Conservation (phyloP, 23 tunicate species). For the Halocynthia roretzi region DNA sequence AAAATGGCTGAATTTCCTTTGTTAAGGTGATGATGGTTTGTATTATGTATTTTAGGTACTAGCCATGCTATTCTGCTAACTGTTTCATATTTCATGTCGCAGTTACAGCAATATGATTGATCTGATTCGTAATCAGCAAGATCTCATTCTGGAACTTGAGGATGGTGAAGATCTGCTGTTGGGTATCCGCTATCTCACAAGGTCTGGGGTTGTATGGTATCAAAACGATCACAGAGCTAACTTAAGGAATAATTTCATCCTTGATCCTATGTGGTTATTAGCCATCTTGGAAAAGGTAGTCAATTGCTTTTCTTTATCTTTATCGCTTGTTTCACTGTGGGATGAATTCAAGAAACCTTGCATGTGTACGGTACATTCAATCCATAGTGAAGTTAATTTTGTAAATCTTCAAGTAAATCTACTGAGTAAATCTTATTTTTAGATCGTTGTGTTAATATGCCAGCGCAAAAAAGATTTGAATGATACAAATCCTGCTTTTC, state of each 20-base stretch:
- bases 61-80: neutral
- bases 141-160: neutral
- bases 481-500: no score
- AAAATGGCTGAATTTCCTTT: neutral
- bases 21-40: neutral
- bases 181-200: neutral
- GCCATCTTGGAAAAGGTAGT: neutral
- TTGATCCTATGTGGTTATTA: constrained; percentile 4
- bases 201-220: neutral
- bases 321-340: neutral
- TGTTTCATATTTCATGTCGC: neutral
- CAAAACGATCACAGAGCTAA: constrained; percentile 4
- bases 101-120: constrained; percentile 3
- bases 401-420: no score
- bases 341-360: neutral
- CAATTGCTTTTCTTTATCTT: neutral
- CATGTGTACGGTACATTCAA: no score
- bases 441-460: no score
- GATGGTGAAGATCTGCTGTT: neutral
- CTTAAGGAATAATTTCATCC: neutral
- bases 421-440: no score
- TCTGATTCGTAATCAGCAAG: constrained; percentile 1
- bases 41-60: neutral
- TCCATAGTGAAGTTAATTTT: no score
- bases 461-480: no score